phyloP scores from a whole-genome alignment of 2,113 vertebrate species.

The Nesoenas mayeri region DNA sequence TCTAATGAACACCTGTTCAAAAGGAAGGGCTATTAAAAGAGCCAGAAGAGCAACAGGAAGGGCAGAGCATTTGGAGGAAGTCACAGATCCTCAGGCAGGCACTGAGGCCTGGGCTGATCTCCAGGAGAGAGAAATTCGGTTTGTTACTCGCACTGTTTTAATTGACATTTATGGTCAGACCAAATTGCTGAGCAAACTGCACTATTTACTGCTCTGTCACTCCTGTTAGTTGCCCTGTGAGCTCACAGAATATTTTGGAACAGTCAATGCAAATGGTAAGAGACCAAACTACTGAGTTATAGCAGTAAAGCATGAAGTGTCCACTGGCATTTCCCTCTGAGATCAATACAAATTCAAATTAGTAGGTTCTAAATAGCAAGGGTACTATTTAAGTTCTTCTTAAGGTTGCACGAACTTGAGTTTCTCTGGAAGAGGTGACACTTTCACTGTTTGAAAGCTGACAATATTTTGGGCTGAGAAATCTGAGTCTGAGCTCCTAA shows the following conservation, averaged over 20 bases:
- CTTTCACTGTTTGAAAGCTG: not conserved
- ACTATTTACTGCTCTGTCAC: not conserved
- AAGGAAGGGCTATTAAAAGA: constrained; percentile 65
- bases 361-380: not conserved
- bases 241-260: not conserved
- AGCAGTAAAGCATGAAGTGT: not conserved
- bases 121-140: not conserved
- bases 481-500: not conserved
- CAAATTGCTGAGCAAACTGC: not conserved
- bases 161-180: not conserved
- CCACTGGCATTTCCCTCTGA: not conserved
- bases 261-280: not conserved
- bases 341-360: not conserved
- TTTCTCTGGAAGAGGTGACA: not conserved
- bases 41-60: constrained; percentile 51
- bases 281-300: not conserved
- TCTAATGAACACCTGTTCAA: constrained; percentile 35
- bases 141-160: not conserved
- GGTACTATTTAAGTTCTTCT: not conserved
- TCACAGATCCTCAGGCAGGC: not conserved
- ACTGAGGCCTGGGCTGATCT: not conserved
- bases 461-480: not conserved
- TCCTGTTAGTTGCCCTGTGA: not conserved
- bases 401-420: not conserved
- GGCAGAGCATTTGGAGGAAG: not conserved